These are phyloP conservation scores for Acutogordius australiensis DNA, from an alignment of 2,888 invertebrate species.

Conservation along the genomic window DNA sequence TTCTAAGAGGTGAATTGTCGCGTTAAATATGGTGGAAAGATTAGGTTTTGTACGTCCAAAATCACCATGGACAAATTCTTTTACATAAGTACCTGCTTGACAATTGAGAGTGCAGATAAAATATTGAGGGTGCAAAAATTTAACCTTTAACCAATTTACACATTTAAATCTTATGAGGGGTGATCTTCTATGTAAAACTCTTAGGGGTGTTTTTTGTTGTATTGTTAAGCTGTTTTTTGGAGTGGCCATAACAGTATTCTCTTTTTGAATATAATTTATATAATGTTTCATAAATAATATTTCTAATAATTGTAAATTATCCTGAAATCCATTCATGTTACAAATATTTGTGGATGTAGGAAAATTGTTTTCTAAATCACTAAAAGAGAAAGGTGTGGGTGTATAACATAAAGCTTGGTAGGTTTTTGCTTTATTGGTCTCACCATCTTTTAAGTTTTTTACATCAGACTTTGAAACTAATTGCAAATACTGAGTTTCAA, in stretches of 20 bases:
- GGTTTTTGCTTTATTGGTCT: not conserved
- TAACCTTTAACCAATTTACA: conserved; percentile 37
- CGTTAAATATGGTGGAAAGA: conserved; percentile 24
- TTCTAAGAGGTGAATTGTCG: conserved; percentile 49
- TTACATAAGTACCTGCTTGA: conserved; percentile 62
- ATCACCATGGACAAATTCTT: conserved; percentile 88
- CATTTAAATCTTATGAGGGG: conserved; percentile 37
- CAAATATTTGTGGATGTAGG: too few relatives aligned
- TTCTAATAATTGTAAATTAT: too few relatives aligned
- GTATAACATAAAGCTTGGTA: conserved; percentile 1
- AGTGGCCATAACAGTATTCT: not conserved
- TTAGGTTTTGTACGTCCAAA: conserved; percentile 56
- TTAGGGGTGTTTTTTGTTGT: conserved; percentile 52
- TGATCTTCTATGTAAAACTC: conserved; percentile 54
- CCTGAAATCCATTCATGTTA: not conserved
- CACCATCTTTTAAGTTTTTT: not conserved
- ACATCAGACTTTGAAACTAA: not conserved
- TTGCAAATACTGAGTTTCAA: not conserved
- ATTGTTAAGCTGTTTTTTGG: not conserved
- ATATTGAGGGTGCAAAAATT: conserved; percentile 25
- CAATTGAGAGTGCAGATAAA: conserved; percentile 41
- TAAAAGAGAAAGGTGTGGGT: not conserved
- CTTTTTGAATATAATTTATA: too few relatives aligned
- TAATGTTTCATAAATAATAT: too few relatives aligned
- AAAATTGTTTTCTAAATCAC: not conserved